These are phyloP conservation scores for Lophius americanus DNA, from an alignment of 2,797 vertebrate species.

Conservation along the genomic window DNA sequence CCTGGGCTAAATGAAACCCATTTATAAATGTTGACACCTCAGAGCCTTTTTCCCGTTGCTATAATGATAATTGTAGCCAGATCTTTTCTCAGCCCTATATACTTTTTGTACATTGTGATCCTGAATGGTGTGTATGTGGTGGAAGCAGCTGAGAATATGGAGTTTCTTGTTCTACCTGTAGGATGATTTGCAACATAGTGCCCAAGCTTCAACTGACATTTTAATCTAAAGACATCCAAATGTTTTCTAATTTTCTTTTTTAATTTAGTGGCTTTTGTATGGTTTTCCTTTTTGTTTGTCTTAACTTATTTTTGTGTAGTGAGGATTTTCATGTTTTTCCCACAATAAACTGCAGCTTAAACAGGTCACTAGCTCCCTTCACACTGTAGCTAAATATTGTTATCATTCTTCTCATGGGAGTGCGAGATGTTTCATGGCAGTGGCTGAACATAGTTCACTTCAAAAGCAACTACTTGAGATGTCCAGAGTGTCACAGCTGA, in stretches of 20 bases:
- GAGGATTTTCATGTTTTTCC: slow-evolving; percentile 19
- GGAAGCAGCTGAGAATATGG: no score
- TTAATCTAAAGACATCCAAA: background rate
- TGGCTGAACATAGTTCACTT: slow-evolving; percentile 28
- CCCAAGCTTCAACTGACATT: background rate
- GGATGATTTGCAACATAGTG: no score
- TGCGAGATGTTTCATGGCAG: slow-evolving; percentile 61
- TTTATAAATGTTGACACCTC: no score
- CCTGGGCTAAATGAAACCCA: no score
- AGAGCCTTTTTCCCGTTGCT: no score
- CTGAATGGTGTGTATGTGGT: no score
- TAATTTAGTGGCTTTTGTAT: no score
- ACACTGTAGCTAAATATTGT: slow-evolving; percentile 50
- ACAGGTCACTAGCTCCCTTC: slow-evolving; percentile 34
- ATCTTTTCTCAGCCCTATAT: no score
- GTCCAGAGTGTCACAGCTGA: slow-evolving; percentile 14
- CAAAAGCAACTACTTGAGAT: slow-evolving; percentile 22
- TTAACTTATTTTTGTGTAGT: slow-evolving; percentile 5
- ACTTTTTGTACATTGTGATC: no score
- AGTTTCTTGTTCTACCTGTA: no score
- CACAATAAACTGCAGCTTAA: slow-evolving; percentile 15
- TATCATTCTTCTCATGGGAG: slow-evolving; percentile 49
- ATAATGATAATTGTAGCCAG: no score
- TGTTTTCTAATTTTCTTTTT: no score
- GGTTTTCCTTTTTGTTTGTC: background rate